Conservation (phyloP, 2,888 invertebrate species). For the Eumacrocentrus americanus region DNA sequence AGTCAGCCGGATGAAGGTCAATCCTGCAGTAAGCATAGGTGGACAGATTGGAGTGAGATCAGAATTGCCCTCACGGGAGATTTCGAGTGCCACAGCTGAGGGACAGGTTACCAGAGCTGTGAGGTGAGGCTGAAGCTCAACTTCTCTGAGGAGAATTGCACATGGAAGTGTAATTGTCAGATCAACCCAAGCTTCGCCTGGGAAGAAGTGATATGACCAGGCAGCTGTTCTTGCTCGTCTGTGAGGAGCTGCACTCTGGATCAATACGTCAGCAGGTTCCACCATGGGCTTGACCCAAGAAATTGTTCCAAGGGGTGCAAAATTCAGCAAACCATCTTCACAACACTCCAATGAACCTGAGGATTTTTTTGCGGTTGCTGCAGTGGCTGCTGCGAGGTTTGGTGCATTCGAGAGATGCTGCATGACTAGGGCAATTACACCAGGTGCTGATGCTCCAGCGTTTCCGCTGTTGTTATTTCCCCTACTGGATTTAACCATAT, state of each 20-base stretch:
- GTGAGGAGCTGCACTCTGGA: conserved; percentile 81
- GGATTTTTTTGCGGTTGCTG: conserved; percentile 57
- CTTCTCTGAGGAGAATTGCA: conserved; percentile 85
- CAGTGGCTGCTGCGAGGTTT: conserved; percentile 58
- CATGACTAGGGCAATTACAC: conserved; percentile 66
- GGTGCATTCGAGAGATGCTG: conserved; percentile 67
- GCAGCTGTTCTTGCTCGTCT: conserved; percentile 86
- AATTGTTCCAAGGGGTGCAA: conserved; percentile 85
- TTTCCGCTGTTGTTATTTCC: conserved; percentile 57
- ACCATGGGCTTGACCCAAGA: conserved; percentile 84
- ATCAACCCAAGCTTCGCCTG: conserved; percentile 87
- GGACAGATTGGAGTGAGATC: conserved; percentile 83
- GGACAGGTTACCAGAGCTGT: conserved; percentile 89
- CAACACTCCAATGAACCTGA: conserved; percentile 66
- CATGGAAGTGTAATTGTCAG: conserved; percentile 86
- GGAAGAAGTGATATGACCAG: conserved; percentile 97
- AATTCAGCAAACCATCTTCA: conserved; percentile 81
- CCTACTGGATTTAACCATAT: conserved; percentile 68
- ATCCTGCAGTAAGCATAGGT: conserved; percentile 84
- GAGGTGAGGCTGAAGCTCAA: conserved; percentile 85
- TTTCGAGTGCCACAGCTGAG: conserved; percentile 85
- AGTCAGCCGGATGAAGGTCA: conserved; percentile 84
- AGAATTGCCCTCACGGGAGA: conserved; percentile 79
- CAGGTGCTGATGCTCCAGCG: conserved; percentile 65
- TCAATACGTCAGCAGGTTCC: conserved; percentile 86